Conservation (phyloP, 2,888 invertebrate species). For the Napeogenes sylphis region DNA sequence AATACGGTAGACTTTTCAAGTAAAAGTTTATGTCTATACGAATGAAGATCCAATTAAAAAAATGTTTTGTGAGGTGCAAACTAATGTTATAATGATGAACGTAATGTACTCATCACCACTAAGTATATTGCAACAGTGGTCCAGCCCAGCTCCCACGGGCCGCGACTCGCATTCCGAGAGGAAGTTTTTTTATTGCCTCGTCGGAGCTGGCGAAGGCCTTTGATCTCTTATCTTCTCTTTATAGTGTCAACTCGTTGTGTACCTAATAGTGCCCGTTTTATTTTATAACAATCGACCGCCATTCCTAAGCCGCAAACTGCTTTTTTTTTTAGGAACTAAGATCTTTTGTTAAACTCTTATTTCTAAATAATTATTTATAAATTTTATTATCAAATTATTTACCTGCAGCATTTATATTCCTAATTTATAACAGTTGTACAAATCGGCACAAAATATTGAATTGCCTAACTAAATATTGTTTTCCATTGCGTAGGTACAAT, state of each 20-base stretch:
- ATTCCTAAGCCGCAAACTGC: conserved; percentile 17
- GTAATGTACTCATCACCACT: conserved; percentile 1
- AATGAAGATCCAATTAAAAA: too few relatives aligned
- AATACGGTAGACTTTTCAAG: too few relatives aligned
- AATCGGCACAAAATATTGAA: too few relatives aligned
- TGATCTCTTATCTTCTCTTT: conserved; percentile 39
- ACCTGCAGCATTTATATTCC: too few relatives aligned
- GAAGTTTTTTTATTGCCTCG: conserved; percentile 36
- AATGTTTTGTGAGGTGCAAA: too few relatives aligned
- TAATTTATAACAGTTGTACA: too few relatives aligned
- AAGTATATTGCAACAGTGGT: conserved; percentile 18
- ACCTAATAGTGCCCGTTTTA: conserved; percentile 35
- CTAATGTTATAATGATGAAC: not conserved
- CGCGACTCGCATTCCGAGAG: conserved; percentile 36
- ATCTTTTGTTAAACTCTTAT: conserved; percentile 10
- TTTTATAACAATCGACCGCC: conserved; percentile 28
- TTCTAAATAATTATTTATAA: not conserved
- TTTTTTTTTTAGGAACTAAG: conserved; percentile 16
- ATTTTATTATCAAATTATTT: too few relatives aligned
- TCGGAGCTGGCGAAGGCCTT: conserved; percentile 28
- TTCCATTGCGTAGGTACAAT: too few relatives aligned
- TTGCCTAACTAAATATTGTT: too few relatives aligned
- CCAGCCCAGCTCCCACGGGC: conserved; percentile 37
- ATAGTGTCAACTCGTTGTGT: conserved; percentile 39
- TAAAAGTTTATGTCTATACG: too few relatives aligned